These are phyloP conservation scores for Entomyzon cyanotis DNA, from an alignment of 2,113 vertebrate genomes.

Conservation along the genomic window DNA sequence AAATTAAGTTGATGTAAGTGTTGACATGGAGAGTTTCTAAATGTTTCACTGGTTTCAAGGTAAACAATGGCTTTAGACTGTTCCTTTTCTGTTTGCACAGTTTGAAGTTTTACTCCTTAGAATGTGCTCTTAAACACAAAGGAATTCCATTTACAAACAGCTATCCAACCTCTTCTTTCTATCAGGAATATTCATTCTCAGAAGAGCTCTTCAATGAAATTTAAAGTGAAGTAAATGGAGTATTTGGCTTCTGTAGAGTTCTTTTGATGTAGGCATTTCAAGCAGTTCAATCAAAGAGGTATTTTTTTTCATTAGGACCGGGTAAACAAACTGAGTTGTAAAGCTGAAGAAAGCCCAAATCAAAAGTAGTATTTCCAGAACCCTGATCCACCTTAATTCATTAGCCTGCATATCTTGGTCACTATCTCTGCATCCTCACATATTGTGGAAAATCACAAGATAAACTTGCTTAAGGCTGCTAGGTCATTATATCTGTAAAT, in stretches of 20 bases:
- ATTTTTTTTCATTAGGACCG: not conserved
- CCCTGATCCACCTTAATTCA: not conserved
- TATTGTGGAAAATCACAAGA: not conserved
- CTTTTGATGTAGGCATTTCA: conserved; percentile 17
- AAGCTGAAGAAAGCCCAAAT: not conserved
- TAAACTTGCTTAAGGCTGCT: not conserved
- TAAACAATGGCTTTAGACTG: not conserved
- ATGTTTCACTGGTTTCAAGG: not conserved
- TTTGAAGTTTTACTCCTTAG: not conserved
- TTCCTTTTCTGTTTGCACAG: not conserved
- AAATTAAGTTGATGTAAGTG: not conserved
- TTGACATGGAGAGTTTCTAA: not conserved
- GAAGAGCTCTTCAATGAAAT: not conserved
- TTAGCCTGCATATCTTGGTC: not conserved
- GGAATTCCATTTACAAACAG: not conserved
- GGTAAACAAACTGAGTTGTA: not conserved
- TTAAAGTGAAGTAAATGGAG: not conserved
- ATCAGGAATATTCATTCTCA: not conserved
- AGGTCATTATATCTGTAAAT: not conserved
- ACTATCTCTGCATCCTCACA: not conserved
- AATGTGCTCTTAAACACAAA: not conserved
- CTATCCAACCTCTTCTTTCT: not conserved
- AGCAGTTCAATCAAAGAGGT: not conserved
- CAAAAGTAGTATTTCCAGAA: not conserved
- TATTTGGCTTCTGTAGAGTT: not conserved